Evolutionary conservation across 2,113 vertebrate species (phyloP).

Genomic region (Melierax canorus): DNA sequence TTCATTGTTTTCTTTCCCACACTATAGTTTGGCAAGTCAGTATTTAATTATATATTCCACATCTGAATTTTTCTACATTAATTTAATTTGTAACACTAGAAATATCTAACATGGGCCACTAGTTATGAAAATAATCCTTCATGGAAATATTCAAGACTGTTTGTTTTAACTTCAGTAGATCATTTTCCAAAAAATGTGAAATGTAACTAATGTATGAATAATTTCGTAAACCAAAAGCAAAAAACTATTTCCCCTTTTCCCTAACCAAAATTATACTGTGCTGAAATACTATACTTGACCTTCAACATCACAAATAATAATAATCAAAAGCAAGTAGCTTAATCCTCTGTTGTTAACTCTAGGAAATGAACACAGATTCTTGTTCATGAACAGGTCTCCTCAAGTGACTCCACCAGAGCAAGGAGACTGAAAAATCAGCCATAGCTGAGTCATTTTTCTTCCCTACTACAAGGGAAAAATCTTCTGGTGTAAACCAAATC

Average conservation of each 20-base stretch:
- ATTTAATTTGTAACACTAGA: background rate
- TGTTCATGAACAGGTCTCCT: background rate
- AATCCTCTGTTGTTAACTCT: background rate
- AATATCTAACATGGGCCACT: background rate
- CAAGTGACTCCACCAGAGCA: background rate
- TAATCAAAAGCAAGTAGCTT: constrained; percentile 1
- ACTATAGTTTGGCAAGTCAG: background rate
- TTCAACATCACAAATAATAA: background rate
- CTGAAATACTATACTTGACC: background rate
- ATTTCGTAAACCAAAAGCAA: background rate
- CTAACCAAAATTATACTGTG: background rate
- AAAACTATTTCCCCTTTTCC: background rate
- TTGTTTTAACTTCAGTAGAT: constrained; percentile 10
- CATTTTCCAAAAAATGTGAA: background rate
- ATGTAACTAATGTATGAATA: background rate
- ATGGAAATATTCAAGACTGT: background rate
- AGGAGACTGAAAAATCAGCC: background rate
- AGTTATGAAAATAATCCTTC: constrained; percentile 20
- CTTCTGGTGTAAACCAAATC: background rate
- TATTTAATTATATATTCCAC: background rate
- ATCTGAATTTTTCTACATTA: background rate
- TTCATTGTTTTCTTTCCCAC: background rate
- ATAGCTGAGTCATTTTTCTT: background rate
- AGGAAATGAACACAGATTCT: background rate
- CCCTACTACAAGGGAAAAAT: background rate